These are phyloP conservation scores for Megalurothrips usitatus DNA, from an alignment of 2,888 invertebrate genomes.

Conservation along the genomic window DNA sequence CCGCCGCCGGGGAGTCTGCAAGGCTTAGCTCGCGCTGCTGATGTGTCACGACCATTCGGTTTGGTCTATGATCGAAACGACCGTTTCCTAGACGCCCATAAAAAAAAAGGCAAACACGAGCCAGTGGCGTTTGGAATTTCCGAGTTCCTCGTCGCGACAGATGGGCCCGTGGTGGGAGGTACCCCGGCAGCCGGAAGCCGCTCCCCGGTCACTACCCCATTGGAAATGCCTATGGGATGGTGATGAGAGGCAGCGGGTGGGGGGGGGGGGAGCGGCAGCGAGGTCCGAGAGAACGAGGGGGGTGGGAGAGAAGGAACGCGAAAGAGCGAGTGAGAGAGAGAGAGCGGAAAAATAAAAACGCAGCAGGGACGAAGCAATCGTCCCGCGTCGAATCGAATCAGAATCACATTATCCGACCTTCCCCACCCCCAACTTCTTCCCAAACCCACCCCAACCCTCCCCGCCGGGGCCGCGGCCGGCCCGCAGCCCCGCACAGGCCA, in stretches of 20 bases:
- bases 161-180: background rate
- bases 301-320: no score
- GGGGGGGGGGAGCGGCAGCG: no score
- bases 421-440: background rate
- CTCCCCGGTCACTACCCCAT: background rate
- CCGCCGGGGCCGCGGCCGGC: no score
- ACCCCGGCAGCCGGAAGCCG: background rate
- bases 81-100: no score
- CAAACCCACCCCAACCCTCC: background rate
- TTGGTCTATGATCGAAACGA: no score
- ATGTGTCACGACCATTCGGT: no score
- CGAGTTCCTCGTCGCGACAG: background rate
- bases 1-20: no score
- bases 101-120: no score
- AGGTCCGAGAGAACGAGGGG: background rate
- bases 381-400: background rate
- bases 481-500: background rate
- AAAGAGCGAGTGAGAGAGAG: background rate
- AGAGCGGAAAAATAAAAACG: background rate
- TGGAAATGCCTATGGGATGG: no score
- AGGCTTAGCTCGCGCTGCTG: no score
- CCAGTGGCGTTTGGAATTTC: no score
- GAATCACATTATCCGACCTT: background rate
- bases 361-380: background rate
- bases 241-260: no score